phyloP scores from a whole-genome alignment of 2,113 vertebrate genomes.

The Heterocephalus glaber region DNA sequence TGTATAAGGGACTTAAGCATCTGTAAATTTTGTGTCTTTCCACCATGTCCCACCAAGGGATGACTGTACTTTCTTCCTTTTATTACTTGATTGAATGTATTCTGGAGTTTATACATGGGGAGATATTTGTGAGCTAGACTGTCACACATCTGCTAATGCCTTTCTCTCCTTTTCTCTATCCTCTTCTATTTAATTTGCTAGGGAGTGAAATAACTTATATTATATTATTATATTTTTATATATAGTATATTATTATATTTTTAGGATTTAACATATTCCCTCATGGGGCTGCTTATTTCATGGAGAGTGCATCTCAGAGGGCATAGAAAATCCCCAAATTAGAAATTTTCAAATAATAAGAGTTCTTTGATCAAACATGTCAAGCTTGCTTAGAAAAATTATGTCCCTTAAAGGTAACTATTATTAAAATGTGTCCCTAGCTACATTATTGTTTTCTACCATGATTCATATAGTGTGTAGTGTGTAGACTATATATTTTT shows the following conservation, averaged over 20 bases:
- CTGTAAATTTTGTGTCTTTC: neutral
- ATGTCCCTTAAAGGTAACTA: neutral
- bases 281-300: neutral
- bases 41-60: neutral
- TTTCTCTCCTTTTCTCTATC: neutral
- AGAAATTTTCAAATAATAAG: neutral
- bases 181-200: slow-evolving; percentile 11
- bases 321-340: neutral
- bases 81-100: neutral
- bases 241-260: too few relatives aligned
- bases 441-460: neutral
- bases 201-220: neutral
- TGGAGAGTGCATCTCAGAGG: neutral
- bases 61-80: neutral
- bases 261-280: neutral
- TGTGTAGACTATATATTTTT: neutral
- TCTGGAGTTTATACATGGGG: neutral
- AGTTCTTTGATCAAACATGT: neutral
- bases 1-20: neutral
- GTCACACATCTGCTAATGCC: neutral
- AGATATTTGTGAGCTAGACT: neutral
- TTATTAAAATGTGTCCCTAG: slow-evolving; percentile 43
- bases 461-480: neutral
- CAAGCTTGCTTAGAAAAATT: slow-evolving; percentile 38
- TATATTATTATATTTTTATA: too few relatives aligned